Evolutionary conservation across 2,113 vertebrate species (phyloP), one percentile per base, ranked within the genome.

Genomic region (Pterocles orientalis): DNA sequence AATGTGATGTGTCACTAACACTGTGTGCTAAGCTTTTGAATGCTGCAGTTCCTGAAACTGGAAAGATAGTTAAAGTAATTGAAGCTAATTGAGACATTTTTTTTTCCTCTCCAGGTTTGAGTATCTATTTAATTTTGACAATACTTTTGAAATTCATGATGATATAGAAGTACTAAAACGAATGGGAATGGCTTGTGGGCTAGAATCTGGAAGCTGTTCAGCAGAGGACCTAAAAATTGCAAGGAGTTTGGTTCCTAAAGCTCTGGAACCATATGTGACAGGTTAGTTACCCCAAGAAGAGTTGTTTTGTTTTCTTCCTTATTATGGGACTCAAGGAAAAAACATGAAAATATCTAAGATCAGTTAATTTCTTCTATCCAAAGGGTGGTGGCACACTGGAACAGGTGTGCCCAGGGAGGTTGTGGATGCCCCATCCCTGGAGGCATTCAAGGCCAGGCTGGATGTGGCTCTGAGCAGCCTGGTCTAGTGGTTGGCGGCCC

Each of bases 71-170:
- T 78, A 15, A 70, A 86, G 33, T 73, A 45, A 24, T 15, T 66
- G 36, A 91, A 82, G 17, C 73, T 95, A 91, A 95, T 21, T 41
- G 61, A 88, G 48, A 54, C 6, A 1, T 57, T 86, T 92, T 47
- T 47, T 41, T 73, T 92, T 58, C 64, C 15, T 82, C 54, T 93
- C 7, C 97, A 99, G 99, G 95, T 99, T 99, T 79, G 99, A 99
- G 96, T 99, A 99, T 96, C 98, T 99, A 95, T 99, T 99, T 97
- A 99, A 99, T 97, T 99, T 99, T 48, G 99, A 99, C 98, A 99
- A 99, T 97, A 99, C 99, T 94, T 99, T 99, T 97, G 99, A 99
- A 98, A 99, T 99, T 96, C 99, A 99, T 3, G 99, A 99, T 56
- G 99, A 99, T 96, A 99, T 99, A 18, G 99, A 99, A 97, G 99